phyloP scores from a whole-genome alignment of 2,113 vertebrate genomes.

The Cromileptes altivelis region DNA sequence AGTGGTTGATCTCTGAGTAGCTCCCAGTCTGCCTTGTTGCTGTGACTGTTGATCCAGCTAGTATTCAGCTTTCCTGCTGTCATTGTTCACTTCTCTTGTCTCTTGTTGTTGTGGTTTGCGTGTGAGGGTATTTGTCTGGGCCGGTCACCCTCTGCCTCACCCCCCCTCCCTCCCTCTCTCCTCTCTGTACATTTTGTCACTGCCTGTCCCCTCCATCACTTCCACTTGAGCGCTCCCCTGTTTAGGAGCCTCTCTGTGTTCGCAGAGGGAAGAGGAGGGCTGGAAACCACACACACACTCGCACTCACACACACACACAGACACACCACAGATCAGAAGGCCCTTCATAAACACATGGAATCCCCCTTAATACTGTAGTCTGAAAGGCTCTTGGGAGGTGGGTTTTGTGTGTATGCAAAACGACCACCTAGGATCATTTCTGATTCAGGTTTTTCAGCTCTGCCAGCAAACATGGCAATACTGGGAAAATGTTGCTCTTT shows the following conservation, averaged over 20 bases:
- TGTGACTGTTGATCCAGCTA: constrained; percentile 41
- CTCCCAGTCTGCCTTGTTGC: constrained; percentile 10
- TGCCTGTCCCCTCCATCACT: constrained; percentile 82
- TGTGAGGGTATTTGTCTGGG: constrained; percentile 81
- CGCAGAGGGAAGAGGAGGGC: constrained; percentile 59
- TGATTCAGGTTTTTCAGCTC: constrained; percentile 44
- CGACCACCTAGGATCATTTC: constrained; percentile 56
- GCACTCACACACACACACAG: constrained; percentile 37
- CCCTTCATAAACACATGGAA: constrained; percentile 64
- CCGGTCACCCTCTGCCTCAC: constrained; percentile 62
- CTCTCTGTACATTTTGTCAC: constrained; percentile 80
- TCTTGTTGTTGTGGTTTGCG: constrained; percentile 77
- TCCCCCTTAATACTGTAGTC: constrained; percentile 63
- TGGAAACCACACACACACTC: constrained; percentile 47
- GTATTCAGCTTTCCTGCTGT: constrained; percentile 62
- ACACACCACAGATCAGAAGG: constrained; percentile 63
- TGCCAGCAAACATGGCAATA: background rate
- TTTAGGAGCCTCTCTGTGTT: constrained; percentile 72
- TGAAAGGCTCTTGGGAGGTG: constrained; percentile 51
- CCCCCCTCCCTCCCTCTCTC: constrained; percentile 44
- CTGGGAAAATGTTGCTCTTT: background rate
- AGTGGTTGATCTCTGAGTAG: background rate
- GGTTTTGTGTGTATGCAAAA: constrained; percentile 69
- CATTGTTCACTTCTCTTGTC: constrained; percentile 69
- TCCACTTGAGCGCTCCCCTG: constrained; percentile 81